Evolutionary conservation across 1,140 invertebrate species (phyloP), one percentile per base, ranked within the genome.

Genomic region (Bradynema listronoti): DNA sequence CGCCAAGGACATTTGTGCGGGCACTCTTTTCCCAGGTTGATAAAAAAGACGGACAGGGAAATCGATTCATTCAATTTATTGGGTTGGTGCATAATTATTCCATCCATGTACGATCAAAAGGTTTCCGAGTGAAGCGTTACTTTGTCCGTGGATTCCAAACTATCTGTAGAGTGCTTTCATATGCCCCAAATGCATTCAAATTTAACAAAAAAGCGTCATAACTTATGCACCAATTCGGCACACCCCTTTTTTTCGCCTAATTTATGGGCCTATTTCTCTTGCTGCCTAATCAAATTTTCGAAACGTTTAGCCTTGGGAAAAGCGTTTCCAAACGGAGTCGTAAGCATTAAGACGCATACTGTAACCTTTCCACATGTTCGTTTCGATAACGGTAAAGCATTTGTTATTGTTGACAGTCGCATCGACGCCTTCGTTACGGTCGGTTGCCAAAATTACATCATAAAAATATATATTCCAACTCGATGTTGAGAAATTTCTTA

Each of bases 261-360:
- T n/a, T n/a, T n/a, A n/a, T n/a, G n/a, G n/a, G n/a, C n/a, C n/a
- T n/a, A n/a, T n/a, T n/a, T n/a, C n/a, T n/a, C n/a, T n/a, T n/a
- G n/a, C n/a, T n/a, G n/a, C n/a, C n/a, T n/a, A n/a, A n/a, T n/a
- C n/a, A n/a, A 39, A n/a, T 49, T 49, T 60, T 0, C 2, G 11
- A 29, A 54, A 45, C 47, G 33, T 55, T 53, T 50, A 70, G 76
- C 73, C 4, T 55, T 76, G 11, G 71, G 60, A 14, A 43, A 65
- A 43, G 52, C 58, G 1, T 76, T 76, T 58, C 43, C 72, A 14
- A 67, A 72, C n/a, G 73, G 73, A 42, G 50, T 77, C 16, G 73
- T 76, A 19, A 73, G 67, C 16, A 76, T 76, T 50, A 76, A 75
- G 56, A 78, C 71, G 7, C 72, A 77, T 41, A 76, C 73, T n/a